Percentiles rank a stretch among this genome's conserved stretches.
Evolutionary conservation across 2,888 invertebrate species (phyloP).

Genomic region (Drosophila yooni): DNA sequence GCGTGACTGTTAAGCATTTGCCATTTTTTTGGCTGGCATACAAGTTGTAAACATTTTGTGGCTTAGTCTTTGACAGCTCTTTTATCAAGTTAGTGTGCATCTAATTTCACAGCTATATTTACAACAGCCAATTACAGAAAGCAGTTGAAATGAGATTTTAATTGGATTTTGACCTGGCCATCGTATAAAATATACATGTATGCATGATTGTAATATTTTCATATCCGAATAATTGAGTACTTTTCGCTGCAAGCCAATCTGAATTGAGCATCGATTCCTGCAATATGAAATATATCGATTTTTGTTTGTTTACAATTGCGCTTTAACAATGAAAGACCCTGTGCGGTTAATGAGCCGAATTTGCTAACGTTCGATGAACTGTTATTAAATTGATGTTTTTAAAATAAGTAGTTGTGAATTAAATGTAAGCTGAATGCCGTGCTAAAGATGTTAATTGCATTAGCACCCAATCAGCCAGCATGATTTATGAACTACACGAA

Average conservation of each 20-base stretch:
- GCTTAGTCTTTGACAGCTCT: conserved; percentile 29
- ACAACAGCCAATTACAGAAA: conserved; percentile 13
- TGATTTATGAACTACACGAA: conserved; percentile 25
- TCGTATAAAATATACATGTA: background rate
- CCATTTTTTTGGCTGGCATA: conserved; percentile 6
- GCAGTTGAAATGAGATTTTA: background rate
- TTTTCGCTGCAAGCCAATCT: background rate
- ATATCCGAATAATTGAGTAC: background rate
- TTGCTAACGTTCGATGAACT: background rate
- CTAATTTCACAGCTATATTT: background rate
- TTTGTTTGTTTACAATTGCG: background rate
- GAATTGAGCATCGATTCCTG: background rate
- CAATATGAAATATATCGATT: background rate
- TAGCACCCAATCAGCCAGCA: conserved; percentile 44
- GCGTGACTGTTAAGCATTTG: conserved; percentile 48
- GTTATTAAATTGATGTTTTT: background rate
- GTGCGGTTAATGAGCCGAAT: background rate
- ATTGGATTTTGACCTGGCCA: background rate
- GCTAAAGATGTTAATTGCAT: conserved; percentile 22
- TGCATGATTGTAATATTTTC: background rate
- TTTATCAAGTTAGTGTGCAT: conserved; percentile 20
- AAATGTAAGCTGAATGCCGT: background rate
- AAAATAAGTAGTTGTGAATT: background rate
- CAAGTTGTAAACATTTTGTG: conserved; percentile 26
- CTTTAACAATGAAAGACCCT: background rate